Conservation (phyloP, 2,888 invertebrate species). For the Diarsia rubi region DNA sequence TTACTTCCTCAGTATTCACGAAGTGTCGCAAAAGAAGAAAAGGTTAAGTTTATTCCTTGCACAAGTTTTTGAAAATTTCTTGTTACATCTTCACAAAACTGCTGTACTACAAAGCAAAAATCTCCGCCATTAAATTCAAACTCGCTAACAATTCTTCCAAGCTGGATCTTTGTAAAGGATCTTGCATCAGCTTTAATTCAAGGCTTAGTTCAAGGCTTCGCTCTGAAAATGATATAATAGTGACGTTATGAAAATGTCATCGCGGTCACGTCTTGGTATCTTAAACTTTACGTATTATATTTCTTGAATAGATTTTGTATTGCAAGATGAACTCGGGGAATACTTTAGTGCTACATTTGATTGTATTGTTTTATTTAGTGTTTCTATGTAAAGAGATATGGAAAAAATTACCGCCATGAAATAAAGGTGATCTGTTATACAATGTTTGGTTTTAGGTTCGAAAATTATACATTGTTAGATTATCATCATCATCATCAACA, state of each 20-base stretch:
- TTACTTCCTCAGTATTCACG: not conserved
- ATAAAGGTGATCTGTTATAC: too few species aligned
- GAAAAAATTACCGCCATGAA: too few species aligned
- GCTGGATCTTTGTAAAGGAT: conserved; percentile 23
- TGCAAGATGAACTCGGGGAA: not conserved
- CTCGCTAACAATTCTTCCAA: conserved; percentile 2
- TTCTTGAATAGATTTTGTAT: conserved; percentile 9
- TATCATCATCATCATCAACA: too few species aligned
- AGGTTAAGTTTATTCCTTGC: too few species aligned
- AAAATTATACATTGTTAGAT: too few species aligned
- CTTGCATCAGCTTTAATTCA: conserved; percentile 48
- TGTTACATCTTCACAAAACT: not conserved
- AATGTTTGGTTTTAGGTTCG: too few species aligned
- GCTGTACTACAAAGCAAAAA: not conserved
- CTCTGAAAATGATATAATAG: conserved; percentile 65
- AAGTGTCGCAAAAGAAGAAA: not conserved
- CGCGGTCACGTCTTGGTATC: conserved; percentile 44
- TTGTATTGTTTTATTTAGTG: too few species aligned
- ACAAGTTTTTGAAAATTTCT: not conserved
- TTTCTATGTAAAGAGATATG: too few species aligned
- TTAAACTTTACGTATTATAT: conserved; percentile 1
- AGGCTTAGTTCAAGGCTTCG: conserved; percentile 70
- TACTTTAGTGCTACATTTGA: too few species aligned
- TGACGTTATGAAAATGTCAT: conserved; percentile 34
- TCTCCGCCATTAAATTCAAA: not conserved